A percentile compares a stretch with the other conserved stretches of the same genome.
These are phyloP conservation scores for Imbricaverruca yamaguchii DNA, from an alignment of 2,888 invertebrate species.

Conservation along the genomic window DNA sequence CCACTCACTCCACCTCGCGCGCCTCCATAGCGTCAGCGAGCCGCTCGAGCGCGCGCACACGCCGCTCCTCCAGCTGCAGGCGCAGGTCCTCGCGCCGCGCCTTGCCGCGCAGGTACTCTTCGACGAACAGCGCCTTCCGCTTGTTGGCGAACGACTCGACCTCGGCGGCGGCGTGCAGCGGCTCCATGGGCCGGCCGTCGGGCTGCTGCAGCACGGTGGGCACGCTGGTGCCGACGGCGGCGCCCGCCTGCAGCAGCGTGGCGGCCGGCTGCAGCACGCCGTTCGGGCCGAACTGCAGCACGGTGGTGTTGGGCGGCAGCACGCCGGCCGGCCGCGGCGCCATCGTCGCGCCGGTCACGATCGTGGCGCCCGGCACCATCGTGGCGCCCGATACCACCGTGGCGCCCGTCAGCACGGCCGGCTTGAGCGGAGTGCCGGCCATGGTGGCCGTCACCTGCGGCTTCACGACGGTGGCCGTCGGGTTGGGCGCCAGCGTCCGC, in stretches of 20 bases:
- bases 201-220: neutral
- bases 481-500: neutral
- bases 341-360: too few relatives aligned
- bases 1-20: too few relatives aligned
- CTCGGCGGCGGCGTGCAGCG: neutral
- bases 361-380: neutral
- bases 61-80: conserved; percentile 8
- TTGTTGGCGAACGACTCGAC: conserved; percentile 2
- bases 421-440: neutral
- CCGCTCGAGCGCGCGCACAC: neutral
- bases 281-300: neutral
- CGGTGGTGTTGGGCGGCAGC: neutral
- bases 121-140: conserved; percentile 14
- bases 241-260: neutral
- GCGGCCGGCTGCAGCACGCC: neutral
- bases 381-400: neutral
- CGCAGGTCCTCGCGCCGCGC: conserved; percentile 3
- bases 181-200: neutral
- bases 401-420: neutral
- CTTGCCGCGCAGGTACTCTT: conserved; percentile 8
- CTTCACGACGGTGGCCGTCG: too few relatives aligned
- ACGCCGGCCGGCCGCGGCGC: too few relatives aligned
- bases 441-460: neutral
- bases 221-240: neutral
- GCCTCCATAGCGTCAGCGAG: conserved; percentile 3